These are phyloP conservation scores for Acleris holmiana DNA, from an alignment of 2,888 invertebrate species.

Conservation along the genomic window DNA sequence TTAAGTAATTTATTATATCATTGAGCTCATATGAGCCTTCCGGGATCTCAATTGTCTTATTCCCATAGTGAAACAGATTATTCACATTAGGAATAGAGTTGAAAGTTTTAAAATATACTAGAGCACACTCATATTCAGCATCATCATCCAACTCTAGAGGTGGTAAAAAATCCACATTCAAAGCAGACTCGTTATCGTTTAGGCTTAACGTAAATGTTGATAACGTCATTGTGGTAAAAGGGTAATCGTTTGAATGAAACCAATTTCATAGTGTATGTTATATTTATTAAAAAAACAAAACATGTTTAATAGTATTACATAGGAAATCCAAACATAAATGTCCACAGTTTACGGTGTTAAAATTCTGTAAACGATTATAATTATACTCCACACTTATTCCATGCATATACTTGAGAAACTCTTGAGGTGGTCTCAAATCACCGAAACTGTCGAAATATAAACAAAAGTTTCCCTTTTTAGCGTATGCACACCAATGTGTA, in stretches of 20 bases:
- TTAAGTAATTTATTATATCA: slow-evolving; percentile 12
- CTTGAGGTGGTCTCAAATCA: slow-evolving; percentile 16
- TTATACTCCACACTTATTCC: slow-evolving; percentile 6
- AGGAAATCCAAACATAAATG: slow-evolving; percentile 20
- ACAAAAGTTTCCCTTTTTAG: slow-evolving; percentile 12
- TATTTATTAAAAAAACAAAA: slow-evolving; percentile 19
- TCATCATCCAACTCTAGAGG: slow-evolving; percentile 10
- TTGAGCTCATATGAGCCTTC: slow-evolving; percentile 20
- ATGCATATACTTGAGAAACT: slow-evolving; percentile 6
- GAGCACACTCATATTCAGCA: slow-evolving; percentile 16
- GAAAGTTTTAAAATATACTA: slow-evolving; percentile 35
- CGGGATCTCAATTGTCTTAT: slow-evolving; percentile 13
- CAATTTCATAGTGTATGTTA: too few species aligned
- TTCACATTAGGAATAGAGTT: slow-evolving; percentile 37
- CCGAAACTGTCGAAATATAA: slow-evolving; percentile 22
- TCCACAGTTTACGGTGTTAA: slow-evolving; percentile 6
- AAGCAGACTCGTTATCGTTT: not conserved
- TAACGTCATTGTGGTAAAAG: not conserved
- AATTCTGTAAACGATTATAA: slow-evolving; percentile 13
- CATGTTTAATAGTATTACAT: not conserved
- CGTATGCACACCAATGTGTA: slow-evolving; percentile 20
- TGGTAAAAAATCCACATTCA: slow-evolving; percentile 20
- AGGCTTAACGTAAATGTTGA: slow-evolving; percentile 6
- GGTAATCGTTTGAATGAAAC: too few species aligned
- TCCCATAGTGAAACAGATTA: slow-evolving; percentile 33